Base-by-base conservation (phyloP, 2,113 vertebrate genomes). In the Chascanopsetta lugubris region DNA sequence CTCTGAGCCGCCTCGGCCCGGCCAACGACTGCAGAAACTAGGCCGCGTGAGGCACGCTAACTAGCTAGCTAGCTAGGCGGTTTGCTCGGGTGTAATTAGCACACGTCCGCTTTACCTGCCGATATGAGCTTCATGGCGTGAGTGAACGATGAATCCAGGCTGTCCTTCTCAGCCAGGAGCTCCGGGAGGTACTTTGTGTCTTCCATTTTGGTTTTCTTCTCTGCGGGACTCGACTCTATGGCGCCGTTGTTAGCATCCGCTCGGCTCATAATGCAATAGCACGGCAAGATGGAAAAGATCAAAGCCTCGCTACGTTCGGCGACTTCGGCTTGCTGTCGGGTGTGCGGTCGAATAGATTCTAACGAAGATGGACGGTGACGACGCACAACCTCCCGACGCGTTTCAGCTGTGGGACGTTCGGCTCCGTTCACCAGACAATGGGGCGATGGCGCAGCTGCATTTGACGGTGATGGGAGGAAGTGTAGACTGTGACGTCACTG, bases 151-250 rank as follows among this genome's bases (percentile, higher is more conserved):
- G 95, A 93, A 81, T 99, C 97, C 72, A 98, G 86, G 34, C 96
- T 98, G 88, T 99, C 97, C 82, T 97, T 98, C 66, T 99, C 97
- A 0, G 97, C 97, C 91, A 96, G 93, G 43, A 99, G 94, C 90
- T 99, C 96, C 2, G 97, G 96, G 43, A 99, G 88, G 48, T 98
- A 98, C 58, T 98, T 98, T 22, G 93, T 94, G 85, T 98, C 96
- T 92, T 97, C 96, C 95, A 96, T 95, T 86, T 95, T 96, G 67
- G 25, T 67, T 65, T 88, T 86, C 56, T 80, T 82, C 38, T 70
- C 55, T 7, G 54, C 61, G 1, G 55, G 66, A 51, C n/a, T 85
- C 0, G 72, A 51, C 18, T 66, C 73, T 46, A 78, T 3, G 30
- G 54, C 62, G 69, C 12, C 58, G 22, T 32, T 65, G 2, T 26